These are phyloP conservation scores for Spea multiplicata DNA, from an alignment of 2,113 vertebrate species.

Conservation along the genomic window DNA sequence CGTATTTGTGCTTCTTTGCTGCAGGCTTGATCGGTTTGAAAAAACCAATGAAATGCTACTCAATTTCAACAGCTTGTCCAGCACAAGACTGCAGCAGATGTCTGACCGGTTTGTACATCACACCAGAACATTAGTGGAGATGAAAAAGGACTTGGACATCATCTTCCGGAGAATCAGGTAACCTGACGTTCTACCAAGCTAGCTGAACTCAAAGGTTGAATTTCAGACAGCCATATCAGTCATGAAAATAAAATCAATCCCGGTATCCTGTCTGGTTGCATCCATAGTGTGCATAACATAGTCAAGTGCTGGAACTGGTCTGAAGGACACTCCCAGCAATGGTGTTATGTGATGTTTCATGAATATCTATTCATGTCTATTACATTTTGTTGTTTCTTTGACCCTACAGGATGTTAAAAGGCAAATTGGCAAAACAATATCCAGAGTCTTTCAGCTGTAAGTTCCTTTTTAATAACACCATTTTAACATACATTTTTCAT, in stretches of 20 bases:
- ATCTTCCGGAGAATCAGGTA: constrained; percentile 93
- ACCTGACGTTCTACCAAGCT: no score
- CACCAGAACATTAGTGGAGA: constrained; percentile 86
- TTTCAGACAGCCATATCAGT: no score
- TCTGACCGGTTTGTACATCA: constrained; percentile 88
- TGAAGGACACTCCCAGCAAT: no score
- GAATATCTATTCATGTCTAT: no score
- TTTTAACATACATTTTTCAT: no score
- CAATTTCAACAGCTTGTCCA: constrained; percentile 94
- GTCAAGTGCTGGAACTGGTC: no score
- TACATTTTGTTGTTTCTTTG: constrained; percentile 44
- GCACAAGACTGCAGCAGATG: constrained; percentile 89
- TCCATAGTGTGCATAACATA: no score
- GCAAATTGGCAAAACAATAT: constrained; percentile 91
- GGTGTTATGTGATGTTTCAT: no score
- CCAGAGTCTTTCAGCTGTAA: constrained; percentile 95
- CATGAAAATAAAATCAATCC: no score
- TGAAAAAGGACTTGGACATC: constrained; percentile 95
- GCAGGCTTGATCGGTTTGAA: constrained; percentile 94
- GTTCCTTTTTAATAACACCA: constrained; percentile 61
- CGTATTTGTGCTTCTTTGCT: not conserved
- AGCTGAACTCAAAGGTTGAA: no score
- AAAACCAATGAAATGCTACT: constrained; percentile 98
- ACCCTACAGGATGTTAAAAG: constrained; percentile 79
- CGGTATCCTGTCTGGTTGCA: no score